Evolutionary conservation across 2,797 vertebrate species (phyloP).

Genomic region (Mionectes olivaceus): DNA sequence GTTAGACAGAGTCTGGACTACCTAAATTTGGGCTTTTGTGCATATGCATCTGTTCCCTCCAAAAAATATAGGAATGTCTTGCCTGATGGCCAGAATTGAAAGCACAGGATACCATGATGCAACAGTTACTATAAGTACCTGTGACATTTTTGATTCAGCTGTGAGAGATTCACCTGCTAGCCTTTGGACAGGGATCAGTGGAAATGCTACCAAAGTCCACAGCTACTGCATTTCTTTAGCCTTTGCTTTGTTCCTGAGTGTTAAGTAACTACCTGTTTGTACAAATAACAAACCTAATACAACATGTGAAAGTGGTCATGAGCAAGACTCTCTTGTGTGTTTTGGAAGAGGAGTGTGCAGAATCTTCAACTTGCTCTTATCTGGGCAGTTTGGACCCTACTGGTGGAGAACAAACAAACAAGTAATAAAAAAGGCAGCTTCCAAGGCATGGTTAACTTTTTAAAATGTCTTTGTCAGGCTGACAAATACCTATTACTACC

Average conservation of each 20-base stretch:
- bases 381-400: not conserved
- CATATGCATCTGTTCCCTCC: rapidly evolving
- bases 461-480: not conserved
- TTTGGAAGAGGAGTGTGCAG: not conserved
- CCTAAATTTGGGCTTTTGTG: not conserved
- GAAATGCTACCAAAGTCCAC: not conserved
- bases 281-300: not conserved
- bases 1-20: not conserved
- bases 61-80: not conserved
- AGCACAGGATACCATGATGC: not conserved
- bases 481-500: not conserved
- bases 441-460: not conserved
- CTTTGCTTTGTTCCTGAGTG: no score
- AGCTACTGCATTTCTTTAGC: not conserved
- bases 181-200: not conserved
- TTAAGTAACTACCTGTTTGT: not conserved
- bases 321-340: rapidly evolving
- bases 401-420: not conserved
- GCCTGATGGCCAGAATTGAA: not conserved
- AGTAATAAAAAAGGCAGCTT: not conserved
- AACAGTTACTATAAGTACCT: not conserved
- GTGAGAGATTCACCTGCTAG: not conserved
- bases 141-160: not conserved
- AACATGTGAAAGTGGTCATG: not conserved
- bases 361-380: not conserved